A percentile compares a stretch with the other conserved stretches of the same genome.
phyloP scores from a whole-genome alignment of 2,113 vertebrate genomes.

The Scolopax mira region DNA sequence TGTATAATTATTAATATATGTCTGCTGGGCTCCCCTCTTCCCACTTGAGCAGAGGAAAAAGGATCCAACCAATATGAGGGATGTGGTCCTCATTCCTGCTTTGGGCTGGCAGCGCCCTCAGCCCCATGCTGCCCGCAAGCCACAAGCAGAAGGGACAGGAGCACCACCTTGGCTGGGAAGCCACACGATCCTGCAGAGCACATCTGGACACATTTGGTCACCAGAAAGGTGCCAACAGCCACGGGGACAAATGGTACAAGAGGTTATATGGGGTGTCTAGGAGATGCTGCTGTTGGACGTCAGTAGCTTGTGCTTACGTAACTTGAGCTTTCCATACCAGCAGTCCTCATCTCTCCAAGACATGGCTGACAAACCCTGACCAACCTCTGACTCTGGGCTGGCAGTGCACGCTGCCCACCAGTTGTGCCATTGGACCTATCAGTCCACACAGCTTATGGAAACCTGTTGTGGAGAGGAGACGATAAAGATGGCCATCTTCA shows the following conservation, averaged over 20 bases:
- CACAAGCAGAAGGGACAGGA: background rate
- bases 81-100: background rate
- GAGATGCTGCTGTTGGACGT: background rate
- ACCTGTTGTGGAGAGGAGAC: background rate
- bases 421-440: background rate
- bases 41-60: background rate
- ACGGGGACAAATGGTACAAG: fast-evolving
- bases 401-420: fast-evolving
- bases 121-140: background rate
- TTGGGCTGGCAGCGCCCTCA: background rate
- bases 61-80: background rate
- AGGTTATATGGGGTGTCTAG: background rate
- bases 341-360: background rate
- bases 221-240: background rate
- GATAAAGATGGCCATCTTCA: background rate
- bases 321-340: background rate
- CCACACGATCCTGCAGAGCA: fast-evolving
- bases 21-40: background rate
- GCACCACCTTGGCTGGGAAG: background rate
- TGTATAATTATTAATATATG: background rate
- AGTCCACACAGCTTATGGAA: background rate
- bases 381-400: background rate
- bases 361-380: background rate
- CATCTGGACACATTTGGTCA: background rate
- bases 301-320: background rate